These are phyloP conservation scores for Melitaea athalia DNA, from an alignment of 2,888 invertebrate genomes.

Conservation along the genomic window DNA sequence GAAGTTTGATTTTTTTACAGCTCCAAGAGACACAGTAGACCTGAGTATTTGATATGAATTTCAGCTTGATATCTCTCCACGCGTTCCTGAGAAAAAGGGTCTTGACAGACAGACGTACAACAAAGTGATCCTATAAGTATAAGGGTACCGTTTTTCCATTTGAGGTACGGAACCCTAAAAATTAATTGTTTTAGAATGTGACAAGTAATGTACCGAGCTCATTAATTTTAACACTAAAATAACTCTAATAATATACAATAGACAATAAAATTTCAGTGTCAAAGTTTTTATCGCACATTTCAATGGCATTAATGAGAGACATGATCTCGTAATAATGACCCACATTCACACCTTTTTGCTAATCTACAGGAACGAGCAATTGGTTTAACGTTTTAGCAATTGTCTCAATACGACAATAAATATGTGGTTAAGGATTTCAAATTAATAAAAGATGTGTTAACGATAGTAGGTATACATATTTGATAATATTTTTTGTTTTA, in stretches of 20 bases:
- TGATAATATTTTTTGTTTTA: too few species aligned
- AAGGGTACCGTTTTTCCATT: too few species aligned
- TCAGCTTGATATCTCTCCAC: too few species aligned
- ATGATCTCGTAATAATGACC: constrained; percentile 43
- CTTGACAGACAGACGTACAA: too few species aligned
- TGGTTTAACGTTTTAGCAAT: constrained; percentile 49
- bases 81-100: too few species aligned
- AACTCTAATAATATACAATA: constrained; percentile 24
- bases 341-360: constrained; percentile 62
- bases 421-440: constrained; percentile 21
- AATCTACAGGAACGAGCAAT: constrained; percentile 40
- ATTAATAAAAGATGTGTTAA: not conserved
- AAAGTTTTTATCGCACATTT: constrained; percentile 39
- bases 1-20: too few species aligned
- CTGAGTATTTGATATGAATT: too few species aligned
- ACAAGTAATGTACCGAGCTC: not conserved
- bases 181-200: not conserved
- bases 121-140: too few species aligned
- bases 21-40: too few species aligned
- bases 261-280: constrained; percentile 37
- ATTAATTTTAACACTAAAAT: not conserved
- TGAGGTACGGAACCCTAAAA: too few species aligned
- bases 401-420: constrained; percentile 39
- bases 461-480: too few species aligned
- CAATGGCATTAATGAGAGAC: constrained; percentile 49